Evolutionary conservation across 2,888 invertebrate genomes (phyloP).

Genomic region (Agrochola macilenta): DNA sequence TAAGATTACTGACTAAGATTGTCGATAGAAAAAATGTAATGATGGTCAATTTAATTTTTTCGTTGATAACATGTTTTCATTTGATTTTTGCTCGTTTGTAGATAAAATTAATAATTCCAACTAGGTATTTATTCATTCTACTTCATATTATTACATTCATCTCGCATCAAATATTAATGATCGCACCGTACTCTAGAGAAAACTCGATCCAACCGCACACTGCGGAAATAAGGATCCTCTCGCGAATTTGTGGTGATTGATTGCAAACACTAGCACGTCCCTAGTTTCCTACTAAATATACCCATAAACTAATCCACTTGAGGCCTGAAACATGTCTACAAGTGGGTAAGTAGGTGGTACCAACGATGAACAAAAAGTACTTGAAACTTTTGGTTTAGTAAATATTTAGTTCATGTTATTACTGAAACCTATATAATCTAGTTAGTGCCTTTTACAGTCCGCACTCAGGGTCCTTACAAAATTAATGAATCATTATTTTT

Average conservation of each 20-base stretch:
- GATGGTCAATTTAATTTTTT: background rate
- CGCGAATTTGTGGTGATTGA: conserved; percentile 31
- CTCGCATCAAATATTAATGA: conserved; percentile 12
- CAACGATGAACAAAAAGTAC: background rate
- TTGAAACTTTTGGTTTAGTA: background rate
- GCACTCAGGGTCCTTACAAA: background rate
- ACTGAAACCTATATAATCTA: background rate
- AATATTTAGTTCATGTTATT: background rate
- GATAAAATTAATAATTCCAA: background rate
- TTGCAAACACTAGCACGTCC: background rate
- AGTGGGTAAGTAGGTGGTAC: no score
- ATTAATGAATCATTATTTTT: no score
- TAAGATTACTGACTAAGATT: no score
- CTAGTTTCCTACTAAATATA: background rate
- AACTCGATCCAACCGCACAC: background rate
- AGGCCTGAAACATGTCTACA: background rate
- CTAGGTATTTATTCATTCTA: background rate
- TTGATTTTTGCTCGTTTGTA: background rate
- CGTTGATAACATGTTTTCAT: background rate
- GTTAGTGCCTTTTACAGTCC: background rate
- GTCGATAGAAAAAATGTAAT: no score
- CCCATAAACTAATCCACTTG: background rate
- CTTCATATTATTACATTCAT: no score
- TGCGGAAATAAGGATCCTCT: conserved; percentile 3
- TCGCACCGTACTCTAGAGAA: background rate